Evolutionary conservation across 2,113 vertebrate species (phyloP).

Genomic region (Microcebus murinus): DNA sequence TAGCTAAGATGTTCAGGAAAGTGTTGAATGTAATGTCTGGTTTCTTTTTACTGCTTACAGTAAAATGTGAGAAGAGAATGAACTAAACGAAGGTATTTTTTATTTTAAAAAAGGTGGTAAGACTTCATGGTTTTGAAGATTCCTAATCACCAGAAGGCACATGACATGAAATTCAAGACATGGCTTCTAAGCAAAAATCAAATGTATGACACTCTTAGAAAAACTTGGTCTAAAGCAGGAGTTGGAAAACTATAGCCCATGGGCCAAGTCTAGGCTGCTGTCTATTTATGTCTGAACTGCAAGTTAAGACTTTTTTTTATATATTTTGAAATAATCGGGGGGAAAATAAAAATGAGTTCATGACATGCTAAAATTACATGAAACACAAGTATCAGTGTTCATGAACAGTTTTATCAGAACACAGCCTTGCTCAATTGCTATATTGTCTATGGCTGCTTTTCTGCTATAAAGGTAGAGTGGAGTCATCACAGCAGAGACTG

Average conservation of each 20-base stretch:
- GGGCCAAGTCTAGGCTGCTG: neutral
- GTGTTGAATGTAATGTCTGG: neutral
- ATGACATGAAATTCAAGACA: neutral
- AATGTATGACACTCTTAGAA: neutral
- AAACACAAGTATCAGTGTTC: neutral
- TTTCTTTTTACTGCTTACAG: neutral
- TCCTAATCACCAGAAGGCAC: slow-evolving; percentile 21
- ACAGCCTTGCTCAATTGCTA: neutral
- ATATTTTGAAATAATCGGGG: neutral
- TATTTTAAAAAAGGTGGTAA: neutral
- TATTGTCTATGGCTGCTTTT: neutral
- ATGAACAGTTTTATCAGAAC: neutral
- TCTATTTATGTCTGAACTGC: neutral
- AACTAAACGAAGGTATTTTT: neutral
- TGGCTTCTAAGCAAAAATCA: neutral
- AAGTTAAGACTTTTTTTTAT: neutral
- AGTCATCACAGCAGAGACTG: neutral
- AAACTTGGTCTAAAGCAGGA: neutral
- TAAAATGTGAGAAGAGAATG: neutral
- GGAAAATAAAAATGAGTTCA: neutral
- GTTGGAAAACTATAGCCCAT: neutral
- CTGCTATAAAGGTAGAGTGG: neutral
- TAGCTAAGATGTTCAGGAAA: neutral
- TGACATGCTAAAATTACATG: neutral
- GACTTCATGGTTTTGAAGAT: neutral